Evolutionary conservation across 2,797 vertebrate genomes (phyloP), one percentile per base, ranked within the genome.

Genomic region (Glossophaga mutica): DNA sequence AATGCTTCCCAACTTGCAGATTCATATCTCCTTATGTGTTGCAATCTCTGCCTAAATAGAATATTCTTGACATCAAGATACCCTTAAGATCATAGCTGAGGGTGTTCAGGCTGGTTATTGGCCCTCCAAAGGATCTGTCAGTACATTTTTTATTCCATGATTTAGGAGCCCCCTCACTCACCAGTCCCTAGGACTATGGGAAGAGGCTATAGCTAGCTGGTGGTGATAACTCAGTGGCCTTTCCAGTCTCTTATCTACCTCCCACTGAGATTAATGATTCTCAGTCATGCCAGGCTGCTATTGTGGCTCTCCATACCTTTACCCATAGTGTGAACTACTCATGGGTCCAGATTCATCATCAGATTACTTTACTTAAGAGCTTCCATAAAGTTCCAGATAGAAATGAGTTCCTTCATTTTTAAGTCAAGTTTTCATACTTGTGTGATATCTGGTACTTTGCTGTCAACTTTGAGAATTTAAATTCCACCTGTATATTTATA

Each of bases 251-350:
- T 32, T 37, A 22, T 10, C 21, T 84, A 3, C 10, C 29, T 95
- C 39, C 29, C 2, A 29, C 0, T 39, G 71, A 2, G 2, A 7
- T 26, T 74, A 10, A 32, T 1, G 50, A 34, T 65, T 71, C 19
- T 67, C 19, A n/a, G 1, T 55, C 57, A 11, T 16, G 2, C 15
- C 34, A 65, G 18, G 9, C 2, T 29, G 0, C 21, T 44, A 10
- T 55, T 39, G 18, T 62, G 42, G 9, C 7, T 74, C 22, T 32
- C 18, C 16, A 59, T 14, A 9, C 2, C 10, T 29, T 21, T 91
- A 5, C 29, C 1, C 19, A 4, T 29, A 0, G 1, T 1, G 5
- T 32, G 15, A 78, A 50, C 12, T 21, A 15, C 2, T 74, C 2
- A 7, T 16, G 11, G 1, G 44, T 52, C 12, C 62, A 71, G 21